Evolutionary conservation across 2,888 invertebrate species (phyloP).

Genomic region (Diaprepes abbreviatus): DNA sequence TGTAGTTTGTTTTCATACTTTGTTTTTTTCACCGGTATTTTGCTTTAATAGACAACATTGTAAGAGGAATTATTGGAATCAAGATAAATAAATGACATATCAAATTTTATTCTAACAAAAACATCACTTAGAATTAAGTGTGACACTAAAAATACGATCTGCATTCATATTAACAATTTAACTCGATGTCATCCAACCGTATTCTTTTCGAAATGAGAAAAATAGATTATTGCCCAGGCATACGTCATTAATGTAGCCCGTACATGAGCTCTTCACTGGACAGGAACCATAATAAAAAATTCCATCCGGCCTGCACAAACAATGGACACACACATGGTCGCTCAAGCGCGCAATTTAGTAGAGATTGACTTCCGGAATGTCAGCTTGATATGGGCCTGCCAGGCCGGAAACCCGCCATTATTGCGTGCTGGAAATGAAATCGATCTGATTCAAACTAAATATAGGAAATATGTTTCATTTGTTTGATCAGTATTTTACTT

Average conservation of each 20-base stretch:
- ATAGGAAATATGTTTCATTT: constrained; percentile 19
- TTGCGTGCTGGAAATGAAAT: constrained; percentile 42
- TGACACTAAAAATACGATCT: background rate
- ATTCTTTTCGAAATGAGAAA: constrained; percentile 36
- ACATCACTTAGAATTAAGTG: background rate
- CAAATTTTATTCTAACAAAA: background rate
- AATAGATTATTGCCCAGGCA: constrained; percentile 41
- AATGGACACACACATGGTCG: constrained; percentile 50
- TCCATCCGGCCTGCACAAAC: constrained; percentile 50
- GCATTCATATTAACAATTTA: constrained; percentile 1
- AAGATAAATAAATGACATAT: no score
- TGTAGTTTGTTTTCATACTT: no score
- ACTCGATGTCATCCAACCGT: constrained; percentile 7
- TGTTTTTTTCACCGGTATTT: no score
- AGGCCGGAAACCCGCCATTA: constrained; percentile 50
- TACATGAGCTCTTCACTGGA: constrained; percentile 49
- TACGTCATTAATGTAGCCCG: constrained; percentile 39
- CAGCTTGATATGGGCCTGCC: constrained; percentile 49
- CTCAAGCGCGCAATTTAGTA: constrained; percentile 50
- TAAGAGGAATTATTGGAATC: no score
- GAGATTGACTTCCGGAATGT: constrained; percentile 50
- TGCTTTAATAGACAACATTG: no score
- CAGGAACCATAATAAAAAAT: constrained; percentile 51
- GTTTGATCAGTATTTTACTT: background rate
- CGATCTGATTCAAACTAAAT: constrained; percentile 37